Base-by-base conservation (phyloP, 1,140 invertebrate species). In the Camponotus vicinus region DNA sequence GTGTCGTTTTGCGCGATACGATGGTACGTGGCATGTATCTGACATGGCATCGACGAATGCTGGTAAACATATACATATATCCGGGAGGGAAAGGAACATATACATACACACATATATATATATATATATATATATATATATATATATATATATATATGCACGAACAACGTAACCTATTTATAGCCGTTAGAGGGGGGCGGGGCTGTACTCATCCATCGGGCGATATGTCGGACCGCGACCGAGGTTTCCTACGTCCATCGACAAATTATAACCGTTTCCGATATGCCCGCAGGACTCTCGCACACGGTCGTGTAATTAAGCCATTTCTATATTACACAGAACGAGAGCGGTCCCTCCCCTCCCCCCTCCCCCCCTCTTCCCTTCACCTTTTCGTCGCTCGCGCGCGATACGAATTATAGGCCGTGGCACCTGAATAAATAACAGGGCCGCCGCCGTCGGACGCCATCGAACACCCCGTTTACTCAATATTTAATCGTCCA, bases 261-360 rank as follows among this genome's bases (percentile, higher is more conserved):
- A 88, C 71, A 91, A 92, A 92, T 92, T 92, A 92, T 92, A 88
- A 92, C 89, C 40, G 86, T 91, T 90, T 87, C 86, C 85, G 71
- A 88, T 85, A 59, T 83, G 89, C 87, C 89, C 80, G 87, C 66
- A 85, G 88, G 88, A 69, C 83, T 59, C 86, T 88, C 84, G 87
- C 86, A 27, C 63, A 87, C 84, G 86, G 89, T 88, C 89, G 91
- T 93, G 85, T 93, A 94, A 94, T 94, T 94, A 94, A 94, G 93
- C 92, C 92, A 93, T 94, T 93, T 91, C 89, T 90, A 91, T 92
- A 91, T 93, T 91, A 91, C 90, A 64, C 45, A 5, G 89, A 77
- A 57, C 27, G 32, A 40, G 57, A 15, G 40, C 32, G n/a, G 27
- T 55, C 45, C 37, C 37, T 42, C 13, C 55, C 27, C 37, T 15